Base-by-base conservation (phyloP, 92 coral and sea anemone species). In the Siderastrea siderea region DNA sequence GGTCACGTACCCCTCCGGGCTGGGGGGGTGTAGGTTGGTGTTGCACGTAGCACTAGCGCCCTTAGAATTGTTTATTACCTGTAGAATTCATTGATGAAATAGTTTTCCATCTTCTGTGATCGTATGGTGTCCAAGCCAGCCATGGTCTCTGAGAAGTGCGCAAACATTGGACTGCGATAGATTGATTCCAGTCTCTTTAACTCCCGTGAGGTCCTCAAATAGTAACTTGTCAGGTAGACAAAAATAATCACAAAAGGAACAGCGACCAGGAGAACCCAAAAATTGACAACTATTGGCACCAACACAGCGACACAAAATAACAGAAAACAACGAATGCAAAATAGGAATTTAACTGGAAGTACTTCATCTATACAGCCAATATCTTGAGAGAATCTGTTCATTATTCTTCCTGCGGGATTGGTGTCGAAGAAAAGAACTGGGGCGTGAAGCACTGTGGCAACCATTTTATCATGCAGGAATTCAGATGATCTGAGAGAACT, bases 71-170 rank as follows among this genome's bases (percentile, higher is more conserved):
- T 26, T 26, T 26, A 26, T 26, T 26, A 26, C 38, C 38, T 26
- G 38, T 26, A 26, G 0, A 26, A 26, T 26, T 26, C 38, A 26
- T 26, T 26, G 38, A 26, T 26, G 38, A 26, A 26, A 26, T 26
- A 26, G 38, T 26, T 26, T 26, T 26, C 38, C 38, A 26, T 26
- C 38, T 26, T 26, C 38, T 26, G 38, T 26, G 38, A 26, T 26
- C 38, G 38, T 26, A 26, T 26, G 38, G 38, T 26, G 38, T 26
- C 38, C 38, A 26, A 26, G 38, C 80, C 80, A 38, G n/a, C 43
- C 48, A 75, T 38, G 55, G 80, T 55, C 80, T 75, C 69, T 4
- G 83, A 60, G n/a, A 78, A 38, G 51, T 78, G 83, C 8, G 83
- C 60, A 13, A 78, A 63, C 38, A 78, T 71, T 3, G 83, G 83